A percentile compares a stretch with the other conserved stretches of the same genome.
Evolutionary conservation across 2,888 invertebrate genomes (phyloP).

Genomic region (Muschampia plurimacula): DNA sequence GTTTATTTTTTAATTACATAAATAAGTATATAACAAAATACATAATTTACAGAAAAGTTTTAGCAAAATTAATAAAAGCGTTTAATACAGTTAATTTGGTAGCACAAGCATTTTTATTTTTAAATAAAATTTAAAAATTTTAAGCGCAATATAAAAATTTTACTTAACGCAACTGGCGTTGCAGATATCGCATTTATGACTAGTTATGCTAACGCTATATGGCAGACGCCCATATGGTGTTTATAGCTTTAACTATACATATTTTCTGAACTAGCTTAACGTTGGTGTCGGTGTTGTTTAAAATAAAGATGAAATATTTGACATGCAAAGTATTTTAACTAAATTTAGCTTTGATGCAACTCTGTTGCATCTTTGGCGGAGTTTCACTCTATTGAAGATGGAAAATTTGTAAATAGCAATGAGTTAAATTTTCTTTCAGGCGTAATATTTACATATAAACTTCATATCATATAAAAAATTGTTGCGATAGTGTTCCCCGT

Average conservation of each 20-base stretch:
- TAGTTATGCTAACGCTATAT: constrained; percentile 1
- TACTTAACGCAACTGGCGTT: background rate
- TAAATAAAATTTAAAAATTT: too few species aligned
- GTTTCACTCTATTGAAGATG: background rate
- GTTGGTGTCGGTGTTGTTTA: background rate
- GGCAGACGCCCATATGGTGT: background rate
- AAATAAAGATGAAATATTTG: background rate
- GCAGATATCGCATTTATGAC: background rate
- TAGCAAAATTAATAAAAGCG: too few species aligned
- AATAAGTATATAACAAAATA: too few species aligned
- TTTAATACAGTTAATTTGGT: too few species aligned
- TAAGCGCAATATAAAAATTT: too few species aligned
- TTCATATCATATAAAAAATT: too few species aligned
- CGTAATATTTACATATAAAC: background rate
- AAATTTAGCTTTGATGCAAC: background rate
- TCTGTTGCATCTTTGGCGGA: background rate
- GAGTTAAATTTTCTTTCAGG: background rate
- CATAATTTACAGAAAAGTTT: too few species aligned
- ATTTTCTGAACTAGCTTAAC: background rate
- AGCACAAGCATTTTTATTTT: too few species aligned
- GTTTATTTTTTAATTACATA: too few species aligned
- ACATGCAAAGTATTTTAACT: background rate
- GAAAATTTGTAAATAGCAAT: background rate
- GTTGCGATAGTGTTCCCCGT: too few species aligned
- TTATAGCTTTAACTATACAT: background rate